Evolutionary conservation across 2,797 vertebrate species (phyloP), one percentile per base, ranked within the genome.

Genomic region (Tarsius wallacei): DNA sequence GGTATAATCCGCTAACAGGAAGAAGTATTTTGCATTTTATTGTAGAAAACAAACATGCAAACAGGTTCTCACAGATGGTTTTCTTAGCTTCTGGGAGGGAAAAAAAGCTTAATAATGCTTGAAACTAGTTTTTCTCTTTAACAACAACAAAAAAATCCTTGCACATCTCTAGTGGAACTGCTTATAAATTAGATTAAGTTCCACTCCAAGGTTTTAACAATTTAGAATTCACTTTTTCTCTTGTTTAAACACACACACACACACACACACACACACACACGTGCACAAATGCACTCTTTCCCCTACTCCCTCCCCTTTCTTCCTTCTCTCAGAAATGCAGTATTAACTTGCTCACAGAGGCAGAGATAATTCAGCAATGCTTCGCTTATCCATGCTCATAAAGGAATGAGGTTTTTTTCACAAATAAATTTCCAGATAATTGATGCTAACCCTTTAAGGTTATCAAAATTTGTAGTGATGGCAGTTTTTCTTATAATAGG

Each of bases 21-120:
- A 99, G 99, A 99, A 99, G 99, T 99, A 99, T 99, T 99, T 99
- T 99, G 99, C 99, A 99, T 99, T 99, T 99, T 99, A 99, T 99
- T 99, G 99, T 99, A 99, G 99, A 99, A 99, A 99, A 99, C 99
- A 99, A 99, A 99, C 99, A 99, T 99, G 99, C 99, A 99, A 99
- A 99, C 99, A 99, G 99, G 99, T 99, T 99, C 99, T 99, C 99
- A 99, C 99, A 99, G 99, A 99, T 99, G 99, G 99, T 98, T 99
- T 99, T 98, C 98, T 98, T 98, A 98, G 99, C 99, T 99, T 99
- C 99, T 99, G 99, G 99, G 99, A 99, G 98, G 76, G 9, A 94
- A 98, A 98, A 42, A 98, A 96, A 96, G 96, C 98, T 98, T 99
- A 99, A 99, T 99, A 99, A 99, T 97, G 98, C 97, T 98, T 98